Base-by-base conservation (phyloP, 2,797 vertebrate genomes). In the Macropodus opercularis region DNA sequence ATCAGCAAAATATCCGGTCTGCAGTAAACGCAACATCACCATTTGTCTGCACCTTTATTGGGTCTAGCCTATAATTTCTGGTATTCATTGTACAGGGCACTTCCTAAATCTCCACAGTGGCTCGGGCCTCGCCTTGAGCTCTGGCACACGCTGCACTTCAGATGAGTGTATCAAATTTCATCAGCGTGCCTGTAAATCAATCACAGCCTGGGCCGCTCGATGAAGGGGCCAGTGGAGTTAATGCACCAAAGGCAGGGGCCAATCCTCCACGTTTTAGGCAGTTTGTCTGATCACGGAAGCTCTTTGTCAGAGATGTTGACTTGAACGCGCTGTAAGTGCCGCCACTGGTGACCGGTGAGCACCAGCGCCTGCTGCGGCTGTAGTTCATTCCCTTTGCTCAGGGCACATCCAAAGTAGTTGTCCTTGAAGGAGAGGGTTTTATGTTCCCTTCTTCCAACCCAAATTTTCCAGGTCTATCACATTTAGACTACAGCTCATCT, bases 101-200 rank as follows among this genome's bases (percentile, higher is more conserved):
- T 59, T 75, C 56, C 56, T 68, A 54, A 65, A 72, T 76, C 64
- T 72, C 56, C 35, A 31, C 61, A 48, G 61, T 12, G 49, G 53
- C 65, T 63, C 36, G 2, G 41, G 34, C 59, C 18, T 72, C 12
- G 55, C 68, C 71, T 63, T 18, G 34, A 78, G 75, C 54, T 63
- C 51, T 63, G 70, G 13, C 72, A 63, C 62, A 36, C 61, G 47
- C 72, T 66, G 53, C 24, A 61, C 69, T 72, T 64, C 67, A 67
- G 50, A 71, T 22, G 63, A 86, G 70, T 78, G 61, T 72, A 86
- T 89, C 79, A 85, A 68, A 86, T 86, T 81, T 85, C 80, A 86
- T 81, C 72, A 74, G 61, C 68, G 47, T 19, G 62, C 75, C 80
- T 78, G 84, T 86, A 81, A 87, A 89, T 88, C 89, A 88, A 85